Evolutionary conservation across 2,888 invertebrate species (phyloP).

Genomic region (Agrypnus murinus): DNA sequence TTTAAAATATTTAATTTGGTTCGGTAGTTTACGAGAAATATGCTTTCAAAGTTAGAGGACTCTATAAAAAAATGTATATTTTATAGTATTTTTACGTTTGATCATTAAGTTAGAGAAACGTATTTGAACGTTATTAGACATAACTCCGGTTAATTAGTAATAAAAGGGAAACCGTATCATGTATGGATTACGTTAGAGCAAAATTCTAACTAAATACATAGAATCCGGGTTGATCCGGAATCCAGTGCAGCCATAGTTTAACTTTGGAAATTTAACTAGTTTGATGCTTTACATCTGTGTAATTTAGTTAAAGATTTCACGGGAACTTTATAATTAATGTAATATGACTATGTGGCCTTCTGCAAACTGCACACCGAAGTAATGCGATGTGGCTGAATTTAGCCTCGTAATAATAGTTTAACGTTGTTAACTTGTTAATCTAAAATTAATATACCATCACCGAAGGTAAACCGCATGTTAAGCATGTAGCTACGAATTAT

Average conservation of each 20-base stretch:
- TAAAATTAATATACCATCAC: slow-evolving; percentile 21
- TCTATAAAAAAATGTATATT: too few species aligned
- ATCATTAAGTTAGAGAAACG: too few species aligned
- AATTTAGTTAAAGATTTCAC: slow-evolving; percentile 41
- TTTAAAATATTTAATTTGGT: too few species aligned
- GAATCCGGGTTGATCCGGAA: slow-evolving; percentile 4
- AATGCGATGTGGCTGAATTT: slow-evolving; percentile 37
- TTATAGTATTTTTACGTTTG: too few species aligned
- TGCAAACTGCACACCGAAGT: slow-evolving; percentile 30
- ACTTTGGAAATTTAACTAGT: slow-evolving; percentile 27
- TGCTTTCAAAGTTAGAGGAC: too few species aligned
- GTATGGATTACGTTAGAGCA: background rate
- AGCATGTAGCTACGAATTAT: background rate
- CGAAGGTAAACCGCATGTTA: slow-evolving; percentile 4
- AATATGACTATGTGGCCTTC: slow-evolving; percentile 40
- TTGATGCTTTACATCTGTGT: slow-evolving; percentile 30
- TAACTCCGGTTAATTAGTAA: too few species aligned
- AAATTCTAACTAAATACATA: slow-evolving; percentile 4
- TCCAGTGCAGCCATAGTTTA: slow-evolving; percentile 22
- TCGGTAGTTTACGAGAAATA: too few species aligned
- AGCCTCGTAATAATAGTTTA: slow-evolving; percentile 41
- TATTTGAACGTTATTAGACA: too few species aligned
- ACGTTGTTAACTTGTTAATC: slow-evolving; percentile 33
- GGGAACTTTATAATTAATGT: slow-evolving; percentile 44
- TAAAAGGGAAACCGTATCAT: background rate